These are phyloP conservation scores for Melopsittacus undulatus DNA, from an alignment of 2,797 vertebrate genomes.

Conservation along the genomic window DNA sequence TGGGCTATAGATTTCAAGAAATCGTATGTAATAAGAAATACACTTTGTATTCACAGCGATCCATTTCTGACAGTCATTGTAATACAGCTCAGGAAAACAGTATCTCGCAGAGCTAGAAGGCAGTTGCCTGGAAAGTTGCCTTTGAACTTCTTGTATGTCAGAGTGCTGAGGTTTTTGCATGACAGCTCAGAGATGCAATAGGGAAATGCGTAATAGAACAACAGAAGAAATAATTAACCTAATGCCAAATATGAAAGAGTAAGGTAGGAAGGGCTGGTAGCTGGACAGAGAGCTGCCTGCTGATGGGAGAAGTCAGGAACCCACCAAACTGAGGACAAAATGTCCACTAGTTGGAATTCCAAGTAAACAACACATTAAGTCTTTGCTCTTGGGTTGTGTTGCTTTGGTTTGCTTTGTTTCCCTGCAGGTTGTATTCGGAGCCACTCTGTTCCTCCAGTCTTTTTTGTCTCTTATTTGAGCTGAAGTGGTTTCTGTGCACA, in stretches of 20 bases:
- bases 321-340: background rate
- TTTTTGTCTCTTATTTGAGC: background rate
- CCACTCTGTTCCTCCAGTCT: background rate
- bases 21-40: background rate
- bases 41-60: background rate
- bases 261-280: background rate
- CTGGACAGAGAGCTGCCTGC: background rate
- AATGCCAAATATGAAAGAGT: background rate
- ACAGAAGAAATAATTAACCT: background rate
- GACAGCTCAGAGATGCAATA: background rate
- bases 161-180: background rate
- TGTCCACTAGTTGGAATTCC: background rate
- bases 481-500: background rate
- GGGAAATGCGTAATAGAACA: accelerated
- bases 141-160: background rate
- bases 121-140: background rate
- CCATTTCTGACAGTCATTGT: background rate
- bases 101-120: background rate
- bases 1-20: background rate
- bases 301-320: background rate
- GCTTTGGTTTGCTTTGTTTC: background rate
- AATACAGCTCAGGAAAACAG: background rate
- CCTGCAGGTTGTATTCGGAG: background rate
- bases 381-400: background rate
- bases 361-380: background rate